Conservation (phyloP, 2,113 vertebrate species). For the Phainopepla nitens region DNA sequence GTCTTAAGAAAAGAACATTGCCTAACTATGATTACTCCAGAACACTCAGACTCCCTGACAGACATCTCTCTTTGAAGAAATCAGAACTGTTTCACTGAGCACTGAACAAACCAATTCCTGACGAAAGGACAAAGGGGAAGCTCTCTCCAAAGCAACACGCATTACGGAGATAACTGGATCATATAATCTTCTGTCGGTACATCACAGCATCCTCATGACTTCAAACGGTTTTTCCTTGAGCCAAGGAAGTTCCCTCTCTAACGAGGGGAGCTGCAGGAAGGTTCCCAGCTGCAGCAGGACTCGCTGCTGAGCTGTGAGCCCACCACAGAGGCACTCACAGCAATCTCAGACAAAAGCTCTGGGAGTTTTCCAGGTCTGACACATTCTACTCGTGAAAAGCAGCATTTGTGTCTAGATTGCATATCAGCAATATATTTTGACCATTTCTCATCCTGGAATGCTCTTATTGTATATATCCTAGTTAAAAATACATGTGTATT, state of each 20-base stretch:
- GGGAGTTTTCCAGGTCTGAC: neutral
- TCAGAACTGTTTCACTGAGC: neutral
- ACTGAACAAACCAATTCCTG: neutral
- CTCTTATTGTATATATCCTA: neutral
- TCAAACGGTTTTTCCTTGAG: neutral
- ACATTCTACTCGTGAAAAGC: neutral
- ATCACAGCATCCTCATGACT: neutral
- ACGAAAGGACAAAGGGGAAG: neutral
- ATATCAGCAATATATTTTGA: neutral
- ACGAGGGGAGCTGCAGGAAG: neutral
- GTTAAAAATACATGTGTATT: neutral
- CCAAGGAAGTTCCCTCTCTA: neutral
- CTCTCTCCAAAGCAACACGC: neutral
- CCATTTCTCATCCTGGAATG: neutral
- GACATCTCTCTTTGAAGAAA: neutral
- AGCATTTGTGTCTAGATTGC: neutral
- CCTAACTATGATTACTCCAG: neutral
- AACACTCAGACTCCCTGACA: neutral
- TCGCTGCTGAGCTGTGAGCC: no score
- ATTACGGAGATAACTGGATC: neutral
- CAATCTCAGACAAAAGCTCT: neutral
- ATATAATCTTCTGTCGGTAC: neutral
- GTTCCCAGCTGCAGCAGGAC: neutral
- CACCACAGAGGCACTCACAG: rapidly evolving
- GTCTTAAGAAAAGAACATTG: neutral